These are phyloP conservation scores for Laticauda laticaudata DNA, from an alignment of 2,113 vertebrate genomes.

Conservation along the genomic window DNA sequence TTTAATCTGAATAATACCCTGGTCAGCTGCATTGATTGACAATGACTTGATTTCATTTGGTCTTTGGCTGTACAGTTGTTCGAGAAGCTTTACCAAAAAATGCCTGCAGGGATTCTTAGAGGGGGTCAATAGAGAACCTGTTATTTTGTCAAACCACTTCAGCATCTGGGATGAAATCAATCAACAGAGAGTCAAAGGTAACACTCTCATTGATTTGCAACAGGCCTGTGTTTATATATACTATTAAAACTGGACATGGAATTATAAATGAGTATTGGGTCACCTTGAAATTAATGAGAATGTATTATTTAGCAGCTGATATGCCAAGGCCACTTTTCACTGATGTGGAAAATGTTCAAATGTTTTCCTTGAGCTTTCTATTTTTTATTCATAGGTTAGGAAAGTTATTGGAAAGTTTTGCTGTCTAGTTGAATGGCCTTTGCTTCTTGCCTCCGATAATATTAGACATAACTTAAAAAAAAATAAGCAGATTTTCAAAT, in stretches of 20 bases:
- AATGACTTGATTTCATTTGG: conserved; percentile 41
- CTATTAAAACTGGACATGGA: background rate
- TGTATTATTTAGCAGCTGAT: background rate
- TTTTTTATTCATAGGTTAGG: background rate
- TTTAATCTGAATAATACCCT: conserved; percentile 42
- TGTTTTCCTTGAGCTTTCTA: background rate
- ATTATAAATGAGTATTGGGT: background rate
- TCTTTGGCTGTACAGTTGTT: conserved; percentile 48
- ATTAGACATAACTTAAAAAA: background rate
- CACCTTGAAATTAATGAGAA: conserved; percentile 16
- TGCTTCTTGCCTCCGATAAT: background rate
- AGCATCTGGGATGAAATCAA: conserved; percentile 34
- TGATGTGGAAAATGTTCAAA: background rate
- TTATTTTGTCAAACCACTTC: conserved; percentile 46
- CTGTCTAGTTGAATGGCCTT: background rate
- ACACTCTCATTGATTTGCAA: background rate
- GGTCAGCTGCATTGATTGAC: conserved; percentile 45
- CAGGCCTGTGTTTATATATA: conserved; percentile 18
- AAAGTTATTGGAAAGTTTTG: background rate
- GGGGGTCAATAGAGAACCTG: conserved; percentile 25
- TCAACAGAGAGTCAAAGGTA: conserved; percentile 32
- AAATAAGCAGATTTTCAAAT: background rate
- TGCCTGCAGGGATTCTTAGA: conserved; percentile 26
- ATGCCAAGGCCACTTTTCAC: background rate
- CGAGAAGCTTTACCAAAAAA: conserved; percentile 44